Percentiles rank a stretch among this genome's conserved stretches.
Conservation (phyloP, 2,113 vertebrate species). For the Nothocercus julius region DNA sequence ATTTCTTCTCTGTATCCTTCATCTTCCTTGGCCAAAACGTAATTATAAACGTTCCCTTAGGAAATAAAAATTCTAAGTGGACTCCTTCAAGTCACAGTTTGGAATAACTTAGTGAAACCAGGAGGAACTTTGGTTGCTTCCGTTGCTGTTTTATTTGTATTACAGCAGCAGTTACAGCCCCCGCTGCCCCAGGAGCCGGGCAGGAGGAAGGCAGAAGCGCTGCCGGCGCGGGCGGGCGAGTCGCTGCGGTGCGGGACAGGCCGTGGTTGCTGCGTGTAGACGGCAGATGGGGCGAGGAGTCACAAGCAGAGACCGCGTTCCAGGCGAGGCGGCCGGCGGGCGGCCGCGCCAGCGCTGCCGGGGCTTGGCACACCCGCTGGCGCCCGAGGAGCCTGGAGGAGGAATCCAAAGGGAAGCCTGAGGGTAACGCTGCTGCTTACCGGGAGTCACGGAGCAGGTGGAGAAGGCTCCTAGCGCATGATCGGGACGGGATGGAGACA, state of each 20-base stretch:
- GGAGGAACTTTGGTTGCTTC: neutral
- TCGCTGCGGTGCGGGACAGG: neutral
- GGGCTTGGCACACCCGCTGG: neutral
- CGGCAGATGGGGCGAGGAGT: neutral
- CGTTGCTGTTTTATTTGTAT: neutral
- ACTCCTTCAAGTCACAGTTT: neutral
- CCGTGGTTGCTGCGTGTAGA: neutral
- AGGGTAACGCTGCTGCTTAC: neutral
- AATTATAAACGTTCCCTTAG: constrained; percentile 56
- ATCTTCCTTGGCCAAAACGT: constrained; percentile 48
- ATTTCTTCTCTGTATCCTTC: constrained; percentile 46
- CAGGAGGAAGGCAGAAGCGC: neutral
- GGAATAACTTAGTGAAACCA: neutral
- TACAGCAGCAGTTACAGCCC: neutral
- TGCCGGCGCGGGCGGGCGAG: too few species aligned
- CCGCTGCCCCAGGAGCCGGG: neutral
- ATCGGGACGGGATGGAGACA: neutral
- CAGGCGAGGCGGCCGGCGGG: neutral
- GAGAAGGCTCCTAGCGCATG: neutral
- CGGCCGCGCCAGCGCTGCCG: neutral
- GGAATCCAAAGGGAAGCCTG: neutral
- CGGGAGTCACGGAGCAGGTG: neutral
- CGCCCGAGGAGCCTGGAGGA: neutral
- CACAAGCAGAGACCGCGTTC: neutral
- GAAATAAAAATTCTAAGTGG: constrained; percentile 55